Evolutionary conservation across 2,797 vertebrate species (phyloP), one percentile per base, ranked within the genome.

Genomic region (Pampus argenteus): DNA sequence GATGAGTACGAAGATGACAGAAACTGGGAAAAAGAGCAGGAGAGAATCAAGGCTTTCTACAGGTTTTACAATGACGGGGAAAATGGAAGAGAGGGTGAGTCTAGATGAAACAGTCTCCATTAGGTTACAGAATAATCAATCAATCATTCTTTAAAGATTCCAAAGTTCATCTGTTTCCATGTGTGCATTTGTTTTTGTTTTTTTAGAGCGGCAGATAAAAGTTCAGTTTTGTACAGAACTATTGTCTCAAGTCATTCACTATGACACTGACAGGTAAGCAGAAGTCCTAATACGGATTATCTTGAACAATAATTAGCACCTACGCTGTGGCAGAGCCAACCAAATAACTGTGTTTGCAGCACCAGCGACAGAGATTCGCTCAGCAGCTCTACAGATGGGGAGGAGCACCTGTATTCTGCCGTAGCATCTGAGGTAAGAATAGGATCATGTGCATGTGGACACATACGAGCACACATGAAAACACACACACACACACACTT

Each of bases 21-120:
- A 45, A 89, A 85, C 76, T 92, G 89, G 92, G 91, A 94, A 36
- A 79, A 90, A 48, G 92, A 94, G 66, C 71, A 90, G 70, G 79
- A 91, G 51, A 86, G 92, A 82, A 94, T 92, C 38, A 74, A 92
- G 34, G 93, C 93, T 50, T 95, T 94, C 82, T 80, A 91, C 10
- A 70, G 66, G 64, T 92, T 91, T 77, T 92, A 94, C 17, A 58
- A 91, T 13, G 83, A 85, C 0, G 76, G 60, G 5, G 81, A 79
- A 14, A 51, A 77, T 8, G 66, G 31, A 45, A 57, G 62, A 70
- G 78, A 76, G 81, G 84, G 90, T 92, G 55, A 71, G 89, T 74
- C 26, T 9, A n/a, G 4, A 25, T 17, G 31, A 71, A 14, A 54
- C 1, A 29, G 23, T 56, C 1, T 34, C 49, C 14, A n/a, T 56